Base-by-base conservation (phyloP, 2,888 invertebrate species). In the Macaria liturata region DNA sequence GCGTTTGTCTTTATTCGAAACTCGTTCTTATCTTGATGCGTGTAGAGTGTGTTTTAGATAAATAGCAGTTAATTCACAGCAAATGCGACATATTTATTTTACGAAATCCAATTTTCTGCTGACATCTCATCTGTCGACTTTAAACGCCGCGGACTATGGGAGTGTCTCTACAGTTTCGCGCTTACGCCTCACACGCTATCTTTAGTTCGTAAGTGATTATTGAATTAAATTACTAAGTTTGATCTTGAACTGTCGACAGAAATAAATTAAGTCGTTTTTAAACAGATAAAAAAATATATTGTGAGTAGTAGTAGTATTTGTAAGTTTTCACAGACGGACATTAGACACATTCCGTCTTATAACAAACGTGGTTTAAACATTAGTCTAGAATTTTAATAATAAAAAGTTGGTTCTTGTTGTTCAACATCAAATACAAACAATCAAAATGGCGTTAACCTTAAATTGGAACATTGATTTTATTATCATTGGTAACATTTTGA, bases 101-200 rank as follows among this genome's bases (percentile, higher is more conserved):
- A 86, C 88, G 77, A 89, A 91, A 91, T 91, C 91, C 91, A 91
- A 91, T 91, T 91, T 91, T 91, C 90, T 90, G 90, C 90, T 86
- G 91, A 90, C 91, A 87, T 89, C 83, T 90, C 88, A 89, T 86
- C 90, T 91, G 91, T 91, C 91, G 88, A 81, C 91, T 91, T 91
- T 90, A 88, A 88, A 78, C 86, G 86, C 78, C 84, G 77, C 79
- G 80, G 80, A 80, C 84, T 84, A 83, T 86, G 76, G 78, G 76
- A 80, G 77, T 84, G 89, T 89, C 90, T 81, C 73, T 82, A 83
- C 74, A 78, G 87, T 86, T 90, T 88, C 86, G 89, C 86, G 86
- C 82, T 86, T 81, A 84, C 81, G 82, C 75, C 78, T 86, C 72
- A 73, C 70, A 70, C 75, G 77, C 77, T 79, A 75, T 76, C 78